Evolutionary conservation across 2,113 vertebrate genomes (phyloP).

Genomic region (Antennarius striatus): DNA sequence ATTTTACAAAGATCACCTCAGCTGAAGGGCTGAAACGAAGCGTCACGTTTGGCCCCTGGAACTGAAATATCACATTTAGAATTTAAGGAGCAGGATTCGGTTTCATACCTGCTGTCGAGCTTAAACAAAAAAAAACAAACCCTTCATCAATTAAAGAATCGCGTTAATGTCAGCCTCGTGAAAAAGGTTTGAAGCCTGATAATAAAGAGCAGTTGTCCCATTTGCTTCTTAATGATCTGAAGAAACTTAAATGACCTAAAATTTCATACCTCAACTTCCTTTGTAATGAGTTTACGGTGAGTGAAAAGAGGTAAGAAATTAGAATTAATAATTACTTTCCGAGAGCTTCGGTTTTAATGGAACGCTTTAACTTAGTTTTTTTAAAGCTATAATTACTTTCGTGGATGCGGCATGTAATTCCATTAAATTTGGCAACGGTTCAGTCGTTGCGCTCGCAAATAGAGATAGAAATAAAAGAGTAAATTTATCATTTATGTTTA

Average conservation of each 20-base stretch:
- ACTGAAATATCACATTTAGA: too few relatives aligned
- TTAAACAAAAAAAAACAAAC: too few relatives aligned
- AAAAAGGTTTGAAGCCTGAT: background rate
- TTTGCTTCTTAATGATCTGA: constrained; percentile 10
- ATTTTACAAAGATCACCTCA: too few relatives aligned
- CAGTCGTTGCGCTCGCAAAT: constrained; percentile 37
- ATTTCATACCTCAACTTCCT: constrained; percentile 9
- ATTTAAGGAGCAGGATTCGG: too few relatives aligned
- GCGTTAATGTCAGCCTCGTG: too few relatives aligned
- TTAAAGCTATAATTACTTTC: constrained; percentile 65
- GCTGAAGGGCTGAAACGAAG: too few relatives aligned
- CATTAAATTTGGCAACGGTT: constrained; percentile 54
- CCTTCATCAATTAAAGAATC: too few relatives aligned
- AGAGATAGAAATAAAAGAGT: constrained; percentile 1
- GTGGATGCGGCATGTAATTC: constrained; percentile 37
- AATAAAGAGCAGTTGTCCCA: background rate
- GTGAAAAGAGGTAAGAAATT: constrained; percentile 28
- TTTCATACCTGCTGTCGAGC: too few relatives aligned
- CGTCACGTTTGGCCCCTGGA: too few relatives aligned
- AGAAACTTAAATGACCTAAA: constrained; percentile 19
- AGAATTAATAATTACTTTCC: constrained; percentile 57
- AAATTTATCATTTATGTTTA: too few relatives aligned
- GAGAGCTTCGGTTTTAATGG: constrained; percentile 60
- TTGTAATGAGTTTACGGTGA: constrained; percentile 29
- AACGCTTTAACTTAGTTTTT: constrained; percentile 51